Base-by-base conservation (phyloP, 2,797 vertebrate genomes). In the Limosa lapponica region DNA sequence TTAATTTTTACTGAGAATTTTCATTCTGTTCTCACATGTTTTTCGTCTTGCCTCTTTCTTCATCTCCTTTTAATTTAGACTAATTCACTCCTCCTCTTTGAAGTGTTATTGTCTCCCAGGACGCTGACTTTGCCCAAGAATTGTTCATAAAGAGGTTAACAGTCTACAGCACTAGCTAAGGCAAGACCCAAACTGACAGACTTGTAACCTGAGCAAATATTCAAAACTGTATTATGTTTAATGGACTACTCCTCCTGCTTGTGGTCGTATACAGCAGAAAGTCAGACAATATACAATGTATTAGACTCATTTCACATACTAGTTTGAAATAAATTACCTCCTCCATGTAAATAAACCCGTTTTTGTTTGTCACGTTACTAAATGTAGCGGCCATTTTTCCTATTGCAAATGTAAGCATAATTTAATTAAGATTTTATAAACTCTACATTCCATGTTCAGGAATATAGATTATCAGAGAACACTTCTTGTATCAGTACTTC, bases 341-440 rank as follows among this genome's bases (percentile, higher is more conserved):
- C 8, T 69, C 58, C 11, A 57, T 20, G 14, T 70, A 87, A 70
- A 70, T 39, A 71, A 64, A 71, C 22, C 3, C 0, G 13, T 17
- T 70, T 69, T 66, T 75, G 6, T 30, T 43, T 18, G 52, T 59
- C 48, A 52, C 1, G 4, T 69, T 69, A 52, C n/a, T 41, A 79
- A 84, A 82, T 20, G 5, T 36, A 92, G 32, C 9, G 12, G 9
- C 1, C 7, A 43, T 79, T 87, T 87, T 75, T 67, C 15, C 28
- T 57, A 34, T 4, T 67, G 13, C 13, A 85, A 72, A 87, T 30
- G 8, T 73, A 95, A 65, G 8, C 4, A 39, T 41, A 64, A 74
- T 59, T 83, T 12, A 52, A 87, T 72, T 67, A 65, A 28, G 13
- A 51, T 61, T 91, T 90, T 34, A n/a, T 25, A 65, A 90, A 65